Conservation (phyloP, 2,888 invertebrate genomes). For the Lasioglossum morio region DNA sequence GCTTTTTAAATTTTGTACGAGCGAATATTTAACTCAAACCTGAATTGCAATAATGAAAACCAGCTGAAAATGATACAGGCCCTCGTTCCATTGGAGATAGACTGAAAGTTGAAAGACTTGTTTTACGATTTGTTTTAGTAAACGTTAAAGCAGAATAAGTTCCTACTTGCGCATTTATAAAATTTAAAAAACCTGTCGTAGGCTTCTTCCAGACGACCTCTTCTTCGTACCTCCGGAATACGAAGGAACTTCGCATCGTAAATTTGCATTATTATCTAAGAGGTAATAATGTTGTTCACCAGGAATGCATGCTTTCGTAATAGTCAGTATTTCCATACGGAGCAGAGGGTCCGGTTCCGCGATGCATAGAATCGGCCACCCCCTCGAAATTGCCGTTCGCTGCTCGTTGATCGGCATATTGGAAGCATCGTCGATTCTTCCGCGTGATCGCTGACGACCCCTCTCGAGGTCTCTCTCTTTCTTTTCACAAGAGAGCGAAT, state of each 20-base stretch:
- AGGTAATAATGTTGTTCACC: not conserved
- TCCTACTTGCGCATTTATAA: too few species aligned
- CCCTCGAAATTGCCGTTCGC: constrained; percentile 42
- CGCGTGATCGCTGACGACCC: constrained; percentile 77
- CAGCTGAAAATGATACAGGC: too few species aligned
- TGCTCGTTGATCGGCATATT: constrained; percentile 71
- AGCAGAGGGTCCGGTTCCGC: constrained; percentile 18
- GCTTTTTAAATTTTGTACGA: too few species aligned
- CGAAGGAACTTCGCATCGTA: not conserved
- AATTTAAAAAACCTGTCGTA: too few species aligned
- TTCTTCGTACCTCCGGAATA: too few species aligned
- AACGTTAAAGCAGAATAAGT: too few species aligned
- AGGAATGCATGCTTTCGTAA: not conserved
- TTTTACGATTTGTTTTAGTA: too few species aligned
- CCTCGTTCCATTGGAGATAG: too few species aligned
- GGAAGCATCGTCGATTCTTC: constrained; percentile 76
- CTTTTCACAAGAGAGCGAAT: constrained; percentile 42
- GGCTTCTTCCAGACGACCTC: too few species aligned
- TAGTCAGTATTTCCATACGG: constrained; percentile 26
- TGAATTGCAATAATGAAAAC: too few species aligned
- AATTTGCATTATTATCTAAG: not conserved
- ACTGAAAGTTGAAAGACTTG: too few species aligned
- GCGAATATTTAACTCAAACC: too few species aligned
- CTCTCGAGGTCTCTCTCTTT: constrained; percentile 64
- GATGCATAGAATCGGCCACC: constrained; percentile 13